Evolutionary conservation across 2,797 vertebrate genomes (phyloP), one percentile per base, ranked within the genome.

Genomic region (Amphiprion clarkii): DNA sequence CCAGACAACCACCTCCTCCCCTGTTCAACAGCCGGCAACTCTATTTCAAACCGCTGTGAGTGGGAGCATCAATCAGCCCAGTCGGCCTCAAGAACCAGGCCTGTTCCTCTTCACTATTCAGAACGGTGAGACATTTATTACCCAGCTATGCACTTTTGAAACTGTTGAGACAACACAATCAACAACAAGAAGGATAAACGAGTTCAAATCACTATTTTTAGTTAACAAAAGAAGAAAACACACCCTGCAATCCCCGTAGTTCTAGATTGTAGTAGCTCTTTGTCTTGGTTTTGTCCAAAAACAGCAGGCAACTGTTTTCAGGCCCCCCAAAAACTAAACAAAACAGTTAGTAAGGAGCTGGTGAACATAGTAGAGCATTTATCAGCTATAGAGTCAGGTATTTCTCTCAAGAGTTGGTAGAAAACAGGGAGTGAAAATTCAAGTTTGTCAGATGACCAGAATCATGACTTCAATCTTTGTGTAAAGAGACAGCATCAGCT

Each of bases 41-140:
- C 92, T 99, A 71, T 99, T 98, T 89, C 98, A 97, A 79, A 96
- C 91, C 0, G 79, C 95, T 1, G 93, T 97, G 6, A 96, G 94
- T 79, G 94, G 96, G 42, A 92, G 93, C 83, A 96, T 98, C 89
- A 97, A 83, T 91, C 98, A 97, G 89, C 92, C 97, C 74, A 95
- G 94, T 36, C 96, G 96, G 10, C 93, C 96, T 77, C 97, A 95
- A 48, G 97, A 96, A 85, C 91, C 97, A 1, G 96, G 96, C 88
- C 96, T 99, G 79, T 99, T 98, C 91, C 95, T 99, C 25, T 99
- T 97, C 49, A 97, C 97, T 76, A 98, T 99, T 87, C 97, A 98
- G 44, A 99, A 97, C 23, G 97, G 98, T 99, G 93, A 97, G 96
- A 3, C 61, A 60, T 27, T 29, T 2, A 67, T 46, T 17, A 59